Percentiles rank a stretch among this genome's conserved stretches.
Evolutionary conservation across 2,113 vertebrate genomes (phyloP).

Genomic region (Hepsetus odoe): DNA sequence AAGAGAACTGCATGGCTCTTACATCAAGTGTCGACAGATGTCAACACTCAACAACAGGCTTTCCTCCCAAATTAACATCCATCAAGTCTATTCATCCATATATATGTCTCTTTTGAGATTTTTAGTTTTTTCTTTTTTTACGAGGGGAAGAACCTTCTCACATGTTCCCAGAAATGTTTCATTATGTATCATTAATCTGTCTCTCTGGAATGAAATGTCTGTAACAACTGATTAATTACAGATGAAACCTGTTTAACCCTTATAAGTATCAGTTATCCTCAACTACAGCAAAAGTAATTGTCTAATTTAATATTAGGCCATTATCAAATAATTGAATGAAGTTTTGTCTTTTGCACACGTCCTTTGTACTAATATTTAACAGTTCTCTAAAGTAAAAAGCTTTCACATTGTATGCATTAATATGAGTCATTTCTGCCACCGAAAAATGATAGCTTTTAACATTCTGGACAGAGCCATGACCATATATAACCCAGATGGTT

Average conservation of each 20-base stretch:
- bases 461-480: too few species aligned
- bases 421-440: too few species aligned
- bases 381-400: too few species aligned
- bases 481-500: too few species aligned
- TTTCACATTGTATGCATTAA: too few species aligned
- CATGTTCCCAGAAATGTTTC: constrained; percentile 39
- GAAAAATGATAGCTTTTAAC: too few species aligned
- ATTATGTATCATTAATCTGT: not conserved
- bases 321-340: too few species aligned
- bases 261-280: not conserved
- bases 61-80: constrained; percentile 28
- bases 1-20: not conserved
- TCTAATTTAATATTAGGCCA: not conserved
- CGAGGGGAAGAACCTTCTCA: constrained; percentile 21
- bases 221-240: not conserved
- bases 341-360: too few species aligned
- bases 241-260: not conserved
- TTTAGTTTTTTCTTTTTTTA: constrained; percentile 1
- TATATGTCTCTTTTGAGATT: not conserved
- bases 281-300: not conserved
- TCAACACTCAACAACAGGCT: constrained; percentile 16
- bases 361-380: too few species aligned
- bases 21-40: constrained; percentile 30
- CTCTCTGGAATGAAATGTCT: not conserved
- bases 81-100: constrained; percentile 24